These are phyloP conservation scores for Python bivittatus DNA, from an alignment of 2,113 vertebrate species.

Conservation along the genomic window DNA sequence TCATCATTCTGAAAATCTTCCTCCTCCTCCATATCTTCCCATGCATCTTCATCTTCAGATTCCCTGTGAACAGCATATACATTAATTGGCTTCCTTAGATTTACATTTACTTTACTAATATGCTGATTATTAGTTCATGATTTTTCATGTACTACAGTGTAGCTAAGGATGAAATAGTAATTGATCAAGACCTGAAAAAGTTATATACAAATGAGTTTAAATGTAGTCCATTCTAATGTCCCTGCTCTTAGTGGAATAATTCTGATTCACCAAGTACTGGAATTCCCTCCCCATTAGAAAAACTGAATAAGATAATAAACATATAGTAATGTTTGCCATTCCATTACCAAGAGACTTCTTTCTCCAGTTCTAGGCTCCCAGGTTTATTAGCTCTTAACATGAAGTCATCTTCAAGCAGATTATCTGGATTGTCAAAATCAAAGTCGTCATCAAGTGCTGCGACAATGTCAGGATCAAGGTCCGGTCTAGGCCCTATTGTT, in stretches of 20 bases:
- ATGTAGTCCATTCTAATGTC: not conserved
- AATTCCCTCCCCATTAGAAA: not conserved
- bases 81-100: not conserved
- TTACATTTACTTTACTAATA: not conserved
- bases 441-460: conserved; percentile 97
- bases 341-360: conserved; percentile 32
- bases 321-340: not conserved
- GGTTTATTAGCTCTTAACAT: conserved; percentile 82
- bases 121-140: not conserved
- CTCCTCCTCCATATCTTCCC: conserved; percentile 82
- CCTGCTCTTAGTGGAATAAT: not conserved
- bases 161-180: not conserved
- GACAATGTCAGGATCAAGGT: conserved; percentile 97
- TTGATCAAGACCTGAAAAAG: not conserved
- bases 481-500: conserved; percentile 85
- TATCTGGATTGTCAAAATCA: conserved; percentile 91
- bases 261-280: not conserved
- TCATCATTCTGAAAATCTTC: conserved; percentile 47
- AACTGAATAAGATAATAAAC: not conserved
- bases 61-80: conserved; percentile 52
- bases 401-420: conserved; percentile 94
- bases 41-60: conserved; percentile 75
- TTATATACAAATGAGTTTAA: not conserved
- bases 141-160: not conserved
- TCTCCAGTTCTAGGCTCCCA: conserved; percentile 9